Conservation (phyloP, 1,140 invertebrate genomes). For the Trichonephila clavata region DNA sequence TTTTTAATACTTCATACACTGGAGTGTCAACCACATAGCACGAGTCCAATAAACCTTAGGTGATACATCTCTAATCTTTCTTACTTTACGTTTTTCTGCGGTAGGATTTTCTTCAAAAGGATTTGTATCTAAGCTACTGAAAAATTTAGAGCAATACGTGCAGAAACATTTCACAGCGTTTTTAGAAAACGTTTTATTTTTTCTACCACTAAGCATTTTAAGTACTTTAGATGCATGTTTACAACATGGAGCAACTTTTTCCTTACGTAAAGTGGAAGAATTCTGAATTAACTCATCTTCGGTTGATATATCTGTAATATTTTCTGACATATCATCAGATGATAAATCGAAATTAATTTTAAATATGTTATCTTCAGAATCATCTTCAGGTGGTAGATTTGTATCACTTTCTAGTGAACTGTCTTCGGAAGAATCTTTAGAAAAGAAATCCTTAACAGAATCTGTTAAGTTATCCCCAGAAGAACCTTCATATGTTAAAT, state of each 20-base stretch:
- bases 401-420: too few species aligned
- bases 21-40: neutral
- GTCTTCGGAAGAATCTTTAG: too few species aligned
- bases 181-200: neutral
- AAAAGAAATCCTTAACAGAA: too few species aligned
- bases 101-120: neutral
- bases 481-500: too few species aligned
- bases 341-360: too few species aligned
- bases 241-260: neutral
- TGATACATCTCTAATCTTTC: neutral
- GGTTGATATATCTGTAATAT: neutral
- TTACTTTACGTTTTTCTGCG: neutral
- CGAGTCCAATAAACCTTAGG: neutral
- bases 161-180: neutral
- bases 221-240: constrained; percentile 8
- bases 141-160: neutral
- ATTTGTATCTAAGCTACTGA: neutral
- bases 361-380: too few species aligned
- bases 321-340: neutral
- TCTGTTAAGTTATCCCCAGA: too few species aligned
- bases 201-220: neutral
- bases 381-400: too few species aligned
- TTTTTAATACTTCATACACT: neutral
- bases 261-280: neutral
- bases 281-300: neutral